phyloP scores from a whole-genome alignment of 2,113 vertebrate species.

The Apteryx mantelli region DNA sequence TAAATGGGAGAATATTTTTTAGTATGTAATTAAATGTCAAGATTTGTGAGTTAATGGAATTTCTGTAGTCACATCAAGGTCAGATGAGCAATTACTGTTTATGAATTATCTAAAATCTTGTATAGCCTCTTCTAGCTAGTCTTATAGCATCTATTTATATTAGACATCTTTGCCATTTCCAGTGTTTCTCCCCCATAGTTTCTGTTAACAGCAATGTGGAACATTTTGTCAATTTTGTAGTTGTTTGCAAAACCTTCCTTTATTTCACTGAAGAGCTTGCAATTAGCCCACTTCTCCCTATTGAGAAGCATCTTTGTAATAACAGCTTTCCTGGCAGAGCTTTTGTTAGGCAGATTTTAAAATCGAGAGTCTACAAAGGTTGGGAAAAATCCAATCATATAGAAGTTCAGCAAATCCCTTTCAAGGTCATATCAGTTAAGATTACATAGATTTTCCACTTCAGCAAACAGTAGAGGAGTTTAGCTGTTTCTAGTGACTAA shows the following conservation, averaged over 20 bases:
- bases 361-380: constrained; percentile 78
- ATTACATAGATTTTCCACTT: constrained; percentile 66
- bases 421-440: constrained; percentile 79
- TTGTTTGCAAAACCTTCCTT: constrained; percentile 80
- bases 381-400: constrained; percentile 72
- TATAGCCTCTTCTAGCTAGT: constrained; percentile 62
- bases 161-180: constrained; percentile 76
- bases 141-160: constrained; percentile 72
- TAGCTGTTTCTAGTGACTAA: constrained; percentile 19
- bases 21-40: constrained; percentile 79
- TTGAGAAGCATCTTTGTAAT: constrained; percentile 80
- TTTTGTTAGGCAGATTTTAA: constrained; percentile 82
- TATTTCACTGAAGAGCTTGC: constrained; percentile 80
- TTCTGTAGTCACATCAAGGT: constrained; percentile 79
- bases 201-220: constrained; percentile 65
- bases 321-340: constrained; percentile 79
- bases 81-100: constrained; percentile 77
- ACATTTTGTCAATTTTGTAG: constrained; percentile 77
- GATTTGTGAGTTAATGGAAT: constrained; percentile 81
- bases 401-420: constrained; percentile 80
- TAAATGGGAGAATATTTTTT: constrained; percentile 75
- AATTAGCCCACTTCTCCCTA: constrained; percentile 81
- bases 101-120: constrained; percentile 80
- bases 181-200: constrained; percentile 65
- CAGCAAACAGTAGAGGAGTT: constrained; percentile 23